Evolutionary conservation across 1,140 invertebrate genomes (phyloP).

Genomic region (Amyelois transitella): DNA sequence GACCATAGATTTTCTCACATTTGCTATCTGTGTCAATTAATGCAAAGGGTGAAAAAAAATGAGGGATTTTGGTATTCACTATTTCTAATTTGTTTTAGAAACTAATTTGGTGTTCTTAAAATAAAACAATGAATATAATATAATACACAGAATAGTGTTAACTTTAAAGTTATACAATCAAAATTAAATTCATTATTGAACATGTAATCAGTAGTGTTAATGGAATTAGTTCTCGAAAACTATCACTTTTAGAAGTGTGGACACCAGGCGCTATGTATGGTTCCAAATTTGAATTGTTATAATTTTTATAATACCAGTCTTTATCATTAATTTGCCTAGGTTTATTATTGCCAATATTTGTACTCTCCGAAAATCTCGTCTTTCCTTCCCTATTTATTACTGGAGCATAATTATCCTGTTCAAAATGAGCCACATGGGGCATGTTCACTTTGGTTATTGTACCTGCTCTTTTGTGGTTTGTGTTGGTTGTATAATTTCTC

Average conservation of each 20-base stretch:
- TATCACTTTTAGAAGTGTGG: slow-evolving; percentile 25
- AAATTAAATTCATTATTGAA: not conserved
- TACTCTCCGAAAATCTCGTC: slow-evolving; percentile 56
- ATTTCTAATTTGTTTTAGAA: too few relatives aligned
- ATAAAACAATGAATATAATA: too few relatives aligned
- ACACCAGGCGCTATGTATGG: slow-evolving; percentile 78
- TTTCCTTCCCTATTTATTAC: slow-evolving; percentile 63
- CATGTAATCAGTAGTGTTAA: not conserved
- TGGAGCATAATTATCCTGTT: slow-evolving; percentile 43
- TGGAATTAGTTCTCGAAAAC: not conserved
- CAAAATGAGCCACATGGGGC: slow-evolving; percentile 54
- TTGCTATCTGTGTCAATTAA: too few relatives aligned
- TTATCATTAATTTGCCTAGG: slow-evolving; percentile 70
- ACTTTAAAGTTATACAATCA: not conserved
- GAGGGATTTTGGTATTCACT: too few relatives aligned
- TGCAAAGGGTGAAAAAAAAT: too few relatives aligned
- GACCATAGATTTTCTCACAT: too few relatives aligned
- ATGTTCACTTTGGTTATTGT: slow-evolving; percentile 65
- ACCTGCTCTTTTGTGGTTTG: slow-evolving; percentile 37
- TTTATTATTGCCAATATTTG: slow-evolving; percentile 35
- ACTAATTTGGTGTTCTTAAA: too few relatives aligned
- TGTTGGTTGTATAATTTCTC: slow-evolving; percentile 25
- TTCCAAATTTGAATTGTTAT: slow-evolving; percentile 81
- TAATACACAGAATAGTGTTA: not conserved
- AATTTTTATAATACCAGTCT: slow-evolving; percentile 87